phyloP scores from a whole-genome alignment of 2,797 vertebrate species.

The Chaetodon trifasciatus region DNA sequence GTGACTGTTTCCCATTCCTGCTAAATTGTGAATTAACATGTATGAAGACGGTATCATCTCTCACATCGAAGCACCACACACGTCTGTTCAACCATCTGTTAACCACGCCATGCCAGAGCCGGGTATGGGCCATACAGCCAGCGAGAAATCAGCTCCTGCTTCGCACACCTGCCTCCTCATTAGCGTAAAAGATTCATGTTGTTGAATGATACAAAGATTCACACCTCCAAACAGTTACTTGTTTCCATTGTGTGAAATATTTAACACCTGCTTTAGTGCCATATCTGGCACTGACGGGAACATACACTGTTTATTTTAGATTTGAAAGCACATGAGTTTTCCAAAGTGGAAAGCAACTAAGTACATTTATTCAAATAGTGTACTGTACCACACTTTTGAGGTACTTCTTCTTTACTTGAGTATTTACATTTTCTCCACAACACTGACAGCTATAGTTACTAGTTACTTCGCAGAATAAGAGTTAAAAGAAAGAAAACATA shows the following conservation, averaged over 20 bases:
- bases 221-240: neutral
- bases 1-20: conserved; percentile 50
- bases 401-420: too few species aligned
- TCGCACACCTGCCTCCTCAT: conserved; percentile 30
- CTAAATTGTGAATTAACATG: conserved; percentile 66
- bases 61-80: conserved; percentile 21
- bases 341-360: neutral
- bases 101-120: conserved; percentile 28
- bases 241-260: neutral
- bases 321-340: neutral
- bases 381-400: too few species aligned
- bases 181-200: conserved; percentile 3
- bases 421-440: too few species aligned
- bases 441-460: neutral
- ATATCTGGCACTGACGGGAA: neutral
- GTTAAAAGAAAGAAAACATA: too few species aligned
- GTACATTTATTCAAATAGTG: neutral
- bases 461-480: neutral
- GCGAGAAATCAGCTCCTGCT: neutral
- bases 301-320: neutral
- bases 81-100: conserved; percentile 64
- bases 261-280: neutral
- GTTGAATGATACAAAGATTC: neutral
- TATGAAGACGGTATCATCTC: conserved; percentile 61
- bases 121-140: neutral